phyloP scores from a whole-genome alignment of 2,113 vertebrate species.

The Miniopterus natalensis region DNA sequence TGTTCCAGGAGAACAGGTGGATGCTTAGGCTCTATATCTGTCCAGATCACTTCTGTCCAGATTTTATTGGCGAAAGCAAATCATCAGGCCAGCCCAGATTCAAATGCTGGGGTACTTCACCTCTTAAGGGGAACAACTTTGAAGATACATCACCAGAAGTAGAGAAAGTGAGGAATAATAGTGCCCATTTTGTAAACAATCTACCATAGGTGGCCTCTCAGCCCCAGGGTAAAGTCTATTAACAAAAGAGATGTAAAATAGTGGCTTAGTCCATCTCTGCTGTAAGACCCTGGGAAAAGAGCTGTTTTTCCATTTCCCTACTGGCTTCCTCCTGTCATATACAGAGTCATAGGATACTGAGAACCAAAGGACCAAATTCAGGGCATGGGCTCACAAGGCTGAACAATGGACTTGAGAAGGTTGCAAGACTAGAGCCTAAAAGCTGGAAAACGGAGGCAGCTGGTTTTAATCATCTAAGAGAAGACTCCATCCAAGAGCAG shows the following conservation, averaged over 20 bases:
- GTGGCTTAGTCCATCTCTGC: not conserved
- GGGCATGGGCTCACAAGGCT: not conserved
- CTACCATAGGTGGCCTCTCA: not conserved
- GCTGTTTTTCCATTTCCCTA: not conserved
- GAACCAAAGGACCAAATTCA: not conserved
- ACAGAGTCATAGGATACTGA: not conserved
- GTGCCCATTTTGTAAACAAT: not conserved
- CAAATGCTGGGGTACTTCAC: not conserved
- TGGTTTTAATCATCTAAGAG: not conserved
- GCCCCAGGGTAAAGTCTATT: not conserved
- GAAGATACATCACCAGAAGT: not conserved
- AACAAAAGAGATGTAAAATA: not conserved
- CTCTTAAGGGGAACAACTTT: not conserved
- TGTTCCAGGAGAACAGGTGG: not conserved
- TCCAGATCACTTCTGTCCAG: not conserved
- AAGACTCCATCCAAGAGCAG: not conserved
- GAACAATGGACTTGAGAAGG: not conserved
- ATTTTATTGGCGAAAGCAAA: not conserved
- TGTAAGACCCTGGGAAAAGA: not conserved
- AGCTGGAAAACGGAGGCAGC: not conserved
- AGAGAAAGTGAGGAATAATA: not conserved
- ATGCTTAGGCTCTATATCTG: not conserved
- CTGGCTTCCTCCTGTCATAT: not conserved
- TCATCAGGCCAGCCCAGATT: not conserved
- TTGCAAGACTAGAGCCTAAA: not conserved